Conservation (phyloP, 2,797 vertebrate genomes). For the Crocodylus rhombifer region DNA sequence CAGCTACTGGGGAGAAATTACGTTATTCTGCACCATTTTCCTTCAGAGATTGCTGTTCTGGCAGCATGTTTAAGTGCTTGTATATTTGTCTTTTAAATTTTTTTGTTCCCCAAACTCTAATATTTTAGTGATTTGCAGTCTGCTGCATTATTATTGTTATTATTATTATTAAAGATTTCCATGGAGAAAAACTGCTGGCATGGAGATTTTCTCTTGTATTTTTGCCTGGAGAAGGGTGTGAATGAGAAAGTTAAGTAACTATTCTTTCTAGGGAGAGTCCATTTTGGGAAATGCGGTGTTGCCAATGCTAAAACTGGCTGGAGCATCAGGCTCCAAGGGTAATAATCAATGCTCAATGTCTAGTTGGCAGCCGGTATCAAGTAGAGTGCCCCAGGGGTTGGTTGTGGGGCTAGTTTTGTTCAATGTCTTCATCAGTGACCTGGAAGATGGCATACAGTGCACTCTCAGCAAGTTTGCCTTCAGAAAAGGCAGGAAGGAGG, state of each 20-base stretch:
- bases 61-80: constrained; percentile 15
- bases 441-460: too few relatives aligned
- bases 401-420: too few relatives aligned
- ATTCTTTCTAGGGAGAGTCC: neutral
- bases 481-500: too few relatives aligned
- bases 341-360: too few relatives aligned
- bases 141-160: constrained; percentile 26
- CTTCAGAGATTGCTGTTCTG: constrained; percentile 31
- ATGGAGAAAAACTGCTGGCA: constrained; percentile 49
- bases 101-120: constrained; percentile 10
- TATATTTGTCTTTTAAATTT: constrained; percentile 38
- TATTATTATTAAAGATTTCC: constrained; percentile 49
- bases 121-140: constrained; percentile 23
- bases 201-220: constrained; percentile 41
- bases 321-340: too few relatives aligned
- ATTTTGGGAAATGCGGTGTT: neutral
- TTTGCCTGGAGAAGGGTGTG: constrained; percentile 31
- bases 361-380: too few relatives aligned
- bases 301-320: neutral
- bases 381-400: too few relatives aligned
- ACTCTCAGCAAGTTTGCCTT: too few relatives aligned
- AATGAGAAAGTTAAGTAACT: neutral
- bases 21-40: constrained; percentile 48
- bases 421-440: too few relatives aligned
- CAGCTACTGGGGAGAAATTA: constrained; percentile 28